These are phyloP conservation scores for Coccyzus lansbergi DNA, from an alignment of 2,797 vertebrate species.

Conservation along the genomic window DNA sequence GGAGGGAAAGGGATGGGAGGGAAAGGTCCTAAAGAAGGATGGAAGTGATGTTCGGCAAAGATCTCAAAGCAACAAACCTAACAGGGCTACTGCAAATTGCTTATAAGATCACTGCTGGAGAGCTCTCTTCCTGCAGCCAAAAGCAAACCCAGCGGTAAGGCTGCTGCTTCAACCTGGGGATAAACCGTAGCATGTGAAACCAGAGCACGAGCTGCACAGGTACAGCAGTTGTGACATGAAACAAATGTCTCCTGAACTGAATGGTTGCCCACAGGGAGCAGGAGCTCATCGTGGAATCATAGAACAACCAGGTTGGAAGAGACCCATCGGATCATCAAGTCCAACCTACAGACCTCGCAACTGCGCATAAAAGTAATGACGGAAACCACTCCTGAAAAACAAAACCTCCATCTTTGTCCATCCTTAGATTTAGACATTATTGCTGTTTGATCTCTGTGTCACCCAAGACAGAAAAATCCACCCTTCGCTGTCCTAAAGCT, in stretches of 20 bases:
- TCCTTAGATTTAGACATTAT: conserved; percentile 21
- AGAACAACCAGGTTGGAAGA: too few species aligned
- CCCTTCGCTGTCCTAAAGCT: background rate
- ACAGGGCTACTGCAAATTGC: background rate
- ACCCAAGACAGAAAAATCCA: background rate
- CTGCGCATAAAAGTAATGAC: conserved; percentile 31
- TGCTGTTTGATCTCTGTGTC: conserved; percentile 16
- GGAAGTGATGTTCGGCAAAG: background rate
- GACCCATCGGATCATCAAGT: too few species aligned
- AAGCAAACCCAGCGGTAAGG: background rate
- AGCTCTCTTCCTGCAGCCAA: background rate
- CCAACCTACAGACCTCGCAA: conserved; percentile 36
- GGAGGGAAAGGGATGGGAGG: too few species aligned
- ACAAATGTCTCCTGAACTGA: conserved; percentile 43
- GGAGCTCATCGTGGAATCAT: conserved; percentile 43
- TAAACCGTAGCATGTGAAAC: background rate
- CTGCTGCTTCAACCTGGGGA: background rate
- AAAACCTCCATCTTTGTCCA: background rate
- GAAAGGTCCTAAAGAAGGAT: too few species aligned
- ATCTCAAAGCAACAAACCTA: background rate
- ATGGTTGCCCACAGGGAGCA: conserved; percentile 47
- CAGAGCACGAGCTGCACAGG: background rate
- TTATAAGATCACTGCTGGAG: background rate
- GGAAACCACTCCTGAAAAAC: conserved; percentile 23
- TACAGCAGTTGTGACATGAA: conserved; percentile 7